These are phyloP conservation scores for Andrena camellia DNA, from an alignment of 2,888 invertebrate genomes.

Conservation along the genomic window DNA sequence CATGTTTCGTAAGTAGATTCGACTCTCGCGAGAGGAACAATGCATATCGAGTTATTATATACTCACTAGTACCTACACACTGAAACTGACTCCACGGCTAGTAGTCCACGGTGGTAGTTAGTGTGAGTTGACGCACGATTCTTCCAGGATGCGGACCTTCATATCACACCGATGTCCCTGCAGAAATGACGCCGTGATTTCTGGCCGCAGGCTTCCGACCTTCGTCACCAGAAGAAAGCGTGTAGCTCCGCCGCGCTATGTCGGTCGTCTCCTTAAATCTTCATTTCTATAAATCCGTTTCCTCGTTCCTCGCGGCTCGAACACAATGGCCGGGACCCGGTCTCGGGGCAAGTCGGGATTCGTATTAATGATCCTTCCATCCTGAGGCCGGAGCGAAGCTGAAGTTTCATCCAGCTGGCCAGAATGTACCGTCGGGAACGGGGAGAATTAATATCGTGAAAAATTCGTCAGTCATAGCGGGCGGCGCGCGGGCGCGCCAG, in stretches of 20 bases:
- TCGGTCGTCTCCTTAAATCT: constrained; percentile 68
- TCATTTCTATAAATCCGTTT: constrained; percentile 74
- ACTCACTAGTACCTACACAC: no score
- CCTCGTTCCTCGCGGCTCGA: constrained; percentile 60
- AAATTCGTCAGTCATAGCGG: constrained; percentile 58
- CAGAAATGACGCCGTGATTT: neutral
- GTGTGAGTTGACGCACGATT: neutral
- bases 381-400: constrained; percentile 52
- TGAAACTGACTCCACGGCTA: no score
- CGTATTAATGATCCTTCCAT: constrained; percentile 79
- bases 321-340: constrained; percentile 68
- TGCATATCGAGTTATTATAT: no score
- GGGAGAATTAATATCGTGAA: constrained; percentile 71
- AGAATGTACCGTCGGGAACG: constrained; percentile 56
- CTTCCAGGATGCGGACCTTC: neutral
- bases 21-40: no score
- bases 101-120: no score
- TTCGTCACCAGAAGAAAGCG: constrained; percentile 5
- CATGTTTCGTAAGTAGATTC: no score
- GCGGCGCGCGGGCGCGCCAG: neutral
- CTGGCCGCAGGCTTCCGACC: neutral
- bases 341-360: constrained; percentile 69
- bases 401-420: constrained; percentile 60
- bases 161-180: neutral
- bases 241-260: constrained; percentile 13